Base-by-base conservation (phyloP, 2,888 invertebrate species). In the Cheilosia pagana region DNA sequence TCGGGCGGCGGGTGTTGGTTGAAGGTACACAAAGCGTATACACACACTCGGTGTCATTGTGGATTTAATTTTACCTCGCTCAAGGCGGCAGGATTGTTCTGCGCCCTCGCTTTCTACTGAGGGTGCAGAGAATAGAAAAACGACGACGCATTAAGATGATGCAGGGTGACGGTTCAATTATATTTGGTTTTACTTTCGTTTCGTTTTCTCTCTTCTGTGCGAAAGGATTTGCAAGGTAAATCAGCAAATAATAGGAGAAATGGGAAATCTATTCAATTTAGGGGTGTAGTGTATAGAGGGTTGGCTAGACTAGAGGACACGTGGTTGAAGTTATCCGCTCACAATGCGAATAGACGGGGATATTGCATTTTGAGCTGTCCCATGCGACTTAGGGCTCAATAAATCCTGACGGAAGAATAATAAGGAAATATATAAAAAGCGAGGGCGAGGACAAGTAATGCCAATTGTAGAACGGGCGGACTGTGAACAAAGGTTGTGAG, bases 111-210 rank as follows among this genome's bases (percentile, higher is more conserved):
- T 48, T 48, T n/a, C n/a, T n/a, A n/a, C n/a, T n/a, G n/a, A n/a
- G 39, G 23, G 62, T 45, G 12, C 19, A 14, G 43, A 14, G 43
- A 39, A 39, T 28, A 41, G 31, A 19, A 8, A 19, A 19, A 48
- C 21, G 43, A 16, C 53, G 39, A 85, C 68, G 74, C 82, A 83
- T 57, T 74, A 65, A 57, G 45, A 43, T 50, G 60, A 72, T 68
- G 60, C 79, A 79, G 71, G 81, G 81, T 71, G 81, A 81, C 67
- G 85, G 85, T 85, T 85, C 85, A 85, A 85, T 85, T 85, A 85
- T 74, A 52, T 74, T 83, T 63, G 39, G 52, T 53, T 43, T 72
- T 62, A 39, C n/a, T 45, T 63, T 74, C 28, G 4, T 16, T 21
- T 48, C 16, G 2, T 48, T 48, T 48, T 21, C 16, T 8, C 19